phyloP scores from a whole-genome alignment of 2,113 vertebrate species.

The Apteryx owenii region DNA sequence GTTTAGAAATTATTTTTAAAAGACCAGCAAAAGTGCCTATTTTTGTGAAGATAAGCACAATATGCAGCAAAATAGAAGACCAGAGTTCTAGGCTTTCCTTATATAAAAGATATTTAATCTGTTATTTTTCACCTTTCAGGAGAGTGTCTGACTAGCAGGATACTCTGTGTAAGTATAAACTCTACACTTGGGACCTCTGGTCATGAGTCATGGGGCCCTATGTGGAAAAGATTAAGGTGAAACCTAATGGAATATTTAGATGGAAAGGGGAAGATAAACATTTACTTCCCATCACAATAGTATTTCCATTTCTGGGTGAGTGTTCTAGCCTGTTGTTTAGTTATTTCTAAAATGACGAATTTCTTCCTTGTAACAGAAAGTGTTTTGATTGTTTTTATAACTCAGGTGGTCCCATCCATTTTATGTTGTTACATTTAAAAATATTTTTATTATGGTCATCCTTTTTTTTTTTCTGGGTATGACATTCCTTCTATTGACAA shows the following conservation, averaged over 20 bases:
- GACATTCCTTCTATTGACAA: not conserved
- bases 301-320: not conserved
- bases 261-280: not conserved
- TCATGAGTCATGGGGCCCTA: not conserved
- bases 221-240: not conserved
- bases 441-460: not conserved
- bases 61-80: not conserved
- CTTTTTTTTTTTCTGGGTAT: not conserved
- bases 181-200: not conserved
- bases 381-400: not conserved
- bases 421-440: not conserved
- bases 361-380: not conserved
- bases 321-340: not conserved
- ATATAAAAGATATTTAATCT: not conserved
- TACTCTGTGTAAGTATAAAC: not conserved
- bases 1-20: not conserved
- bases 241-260: not conserved
- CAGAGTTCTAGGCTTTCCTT: not conserved
- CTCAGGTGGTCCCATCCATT: not conserved
- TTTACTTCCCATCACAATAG: not conserved
- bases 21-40: not conserved
- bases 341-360: not conserved
- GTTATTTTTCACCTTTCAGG: not conserved
- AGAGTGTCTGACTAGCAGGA: not conserved
- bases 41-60: not conserved